Evolutionary conservation across 2,113 vertebrate genomes (phyloP).

Genomic region (Nannobrachium achirus): DNA sequence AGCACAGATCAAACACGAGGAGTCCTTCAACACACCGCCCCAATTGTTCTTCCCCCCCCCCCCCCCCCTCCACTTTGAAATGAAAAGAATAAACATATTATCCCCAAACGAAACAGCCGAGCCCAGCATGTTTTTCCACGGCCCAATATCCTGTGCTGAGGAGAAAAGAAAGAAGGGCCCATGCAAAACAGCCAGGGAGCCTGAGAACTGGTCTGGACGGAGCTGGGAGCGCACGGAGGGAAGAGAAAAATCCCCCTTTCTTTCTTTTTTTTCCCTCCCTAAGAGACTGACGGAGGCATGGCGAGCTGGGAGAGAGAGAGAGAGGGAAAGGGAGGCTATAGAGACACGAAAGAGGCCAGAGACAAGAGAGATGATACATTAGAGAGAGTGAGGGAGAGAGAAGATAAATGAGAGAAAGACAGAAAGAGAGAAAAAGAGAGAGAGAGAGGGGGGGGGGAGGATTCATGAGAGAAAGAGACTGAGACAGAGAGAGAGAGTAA

Average conservation of each 20-base stretch:
- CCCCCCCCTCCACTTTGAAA: conserved; percentile 63
- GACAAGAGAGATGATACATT: too few relatives aligned
- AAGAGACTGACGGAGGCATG: conserved; percentile 71
- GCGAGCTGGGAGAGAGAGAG: conserved; percentile 28
- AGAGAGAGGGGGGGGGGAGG: conserved; percentile 76
- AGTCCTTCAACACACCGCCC: conserved; percentile 54
- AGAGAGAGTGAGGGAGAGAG: conserved; percentile 68
- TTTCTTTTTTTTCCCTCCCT: conserved; percentile 68
- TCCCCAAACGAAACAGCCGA: conserved; percentile 70
- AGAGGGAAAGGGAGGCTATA: too few relatives aligned
- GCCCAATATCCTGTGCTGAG: conserved; percentile 73
- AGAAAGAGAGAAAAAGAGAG: conserved; percentile 68
- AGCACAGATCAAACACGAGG: conserved; percentile 63
- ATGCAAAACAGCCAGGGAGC: conserved; percentile 76
- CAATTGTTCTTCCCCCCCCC: conserved; percentile 67
- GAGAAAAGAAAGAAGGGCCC: conserved; percentile 50
- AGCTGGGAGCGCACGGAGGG: conserved; percentile 61
- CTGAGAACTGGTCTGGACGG: conserved; percentile 77
- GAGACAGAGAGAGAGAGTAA: conserved; percentile 68
- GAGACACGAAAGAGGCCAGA: neutral
- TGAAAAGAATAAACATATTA: conserved; percentile 75
- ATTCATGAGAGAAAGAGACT: conserved; percentile 59
- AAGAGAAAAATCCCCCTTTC: conserved; percentile 71
- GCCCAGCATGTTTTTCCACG: conserved; percentile 63
- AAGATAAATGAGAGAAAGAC: conserved; percentile 74